Percentiles rank a stretch among this genome's conserved stretches.
Conservation (phyloP, 2,888 invertebrate genomes). For the Apamea anceps region DNA sequence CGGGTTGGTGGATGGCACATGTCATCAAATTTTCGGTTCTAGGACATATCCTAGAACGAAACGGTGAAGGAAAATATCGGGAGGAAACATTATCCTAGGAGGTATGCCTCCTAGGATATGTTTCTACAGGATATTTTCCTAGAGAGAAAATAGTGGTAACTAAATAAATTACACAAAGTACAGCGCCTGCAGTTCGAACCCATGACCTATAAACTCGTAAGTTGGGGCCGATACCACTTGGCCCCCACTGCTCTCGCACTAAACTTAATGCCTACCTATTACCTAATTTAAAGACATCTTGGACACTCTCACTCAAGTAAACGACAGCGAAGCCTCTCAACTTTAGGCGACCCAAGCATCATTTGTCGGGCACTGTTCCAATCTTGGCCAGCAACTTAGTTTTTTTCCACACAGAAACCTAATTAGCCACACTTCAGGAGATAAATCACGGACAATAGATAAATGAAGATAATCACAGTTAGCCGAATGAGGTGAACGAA, state of each 20-base stretch:
- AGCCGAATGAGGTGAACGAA: conserved; percentile 26
- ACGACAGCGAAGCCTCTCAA: conserved; percentile 15
- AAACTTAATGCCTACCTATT: neutral
- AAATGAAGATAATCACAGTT: conserved; percentile 19
- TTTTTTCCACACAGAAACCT: conserved; percentile 26
- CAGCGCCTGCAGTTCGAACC: neutral
- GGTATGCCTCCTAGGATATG: too few relatives aligned
- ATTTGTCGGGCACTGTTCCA: conserved; percentile 52
- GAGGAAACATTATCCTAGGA: too few relatives aligned
- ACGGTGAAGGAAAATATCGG: too few relatives aligned
- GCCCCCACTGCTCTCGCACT: neutral
- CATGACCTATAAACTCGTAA: neutral
- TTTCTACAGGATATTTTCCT: too few relatives aligned
- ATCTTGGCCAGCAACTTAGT: conserved; percentile 6
- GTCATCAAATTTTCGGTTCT: neutral
- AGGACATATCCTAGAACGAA: too few relatives aligned
- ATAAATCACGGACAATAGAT: conserved; percentile 21
- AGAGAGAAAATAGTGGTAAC: neutral
- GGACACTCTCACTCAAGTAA: neutral
- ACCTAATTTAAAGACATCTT: neutral
- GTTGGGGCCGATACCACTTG: neutral
- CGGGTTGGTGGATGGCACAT: neutral
- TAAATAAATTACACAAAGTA: neutral
- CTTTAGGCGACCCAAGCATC: conserved; percentile 40
- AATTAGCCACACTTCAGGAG: conserved; percentile 26